Percentiles rank a stretch among this genome's conserved stretches.
Conservation (phyloP, 2,888 invertebrate genomes). For the Onthophagus sagittarius region DNA sequence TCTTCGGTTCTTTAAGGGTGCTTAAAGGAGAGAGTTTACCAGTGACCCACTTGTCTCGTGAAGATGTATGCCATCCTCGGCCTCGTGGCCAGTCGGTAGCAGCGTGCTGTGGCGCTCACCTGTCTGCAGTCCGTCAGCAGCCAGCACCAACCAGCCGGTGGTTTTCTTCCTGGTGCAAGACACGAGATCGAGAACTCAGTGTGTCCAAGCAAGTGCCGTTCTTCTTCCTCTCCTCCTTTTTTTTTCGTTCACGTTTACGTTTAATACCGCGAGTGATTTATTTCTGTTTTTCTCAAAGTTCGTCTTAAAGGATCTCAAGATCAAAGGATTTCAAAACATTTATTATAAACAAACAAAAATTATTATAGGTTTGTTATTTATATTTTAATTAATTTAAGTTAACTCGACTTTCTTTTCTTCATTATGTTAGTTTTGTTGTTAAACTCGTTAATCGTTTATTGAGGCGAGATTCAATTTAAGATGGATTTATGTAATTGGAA, state of each 20-base stretch:
- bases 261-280: too few species aligned
- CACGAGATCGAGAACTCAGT: not conserved
- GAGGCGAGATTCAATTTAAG: not conserved
- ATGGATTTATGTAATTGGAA: not conserved
- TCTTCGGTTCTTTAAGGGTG: constrained; percentile 4
- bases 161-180: not conserved
- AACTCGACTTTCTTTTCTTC: too few species aligned
- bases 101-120: not conserved
- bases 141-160: not conserved
- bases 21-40: constrained; percentile 11
- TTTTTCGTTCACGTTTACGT: too few species aligned
- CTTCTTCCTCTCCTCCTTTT: not conserved
- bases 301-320: too few species aligned
- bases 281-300: too few species aligned
- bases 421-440: not conserved
- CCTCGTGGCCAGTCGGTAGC: constrained; percentile 4
- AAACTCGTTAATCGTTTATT: not conserved
- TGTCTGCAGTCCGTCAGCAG: not conserved
- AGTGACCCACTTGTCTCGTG: constrained; percentile 5
- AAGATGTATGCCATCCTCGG: constrained; percentile 4
- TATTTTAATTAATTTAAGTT: too few species aligned
- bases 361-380: too few species aligned
- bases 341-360: too few species aligned
- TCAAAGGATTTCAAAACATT: too few species aligned
- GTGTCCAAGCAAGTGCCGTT: not conserved